These are phyloP conservation scores for Rostrhamus sociabilis DNA, from an alignment of 2,797 vertebrate species.

Conservation along the genomic window DNA sequence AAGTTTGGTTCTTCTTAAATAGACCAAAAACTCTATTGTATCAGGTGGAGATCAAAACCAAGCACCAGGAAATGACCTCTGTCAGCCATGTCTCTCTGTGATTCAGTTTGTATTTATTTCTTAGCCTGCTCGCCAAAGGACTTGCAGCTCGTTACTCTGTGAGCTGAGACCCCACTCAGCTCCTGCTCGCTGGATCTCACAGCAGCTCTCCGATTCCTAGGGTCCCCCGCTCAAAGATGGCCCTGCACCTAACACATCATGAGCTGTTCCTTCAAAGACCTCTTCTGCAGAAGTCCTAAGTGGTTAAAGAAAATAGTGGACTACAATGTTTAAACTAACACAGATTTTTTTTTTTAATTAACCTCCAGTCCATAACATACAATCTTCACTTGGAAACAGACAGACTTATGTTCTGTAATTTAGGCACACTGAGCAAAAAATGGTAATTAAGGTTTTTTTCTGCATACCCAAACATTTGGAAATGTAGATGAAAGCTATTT, in stretches of 20 bases:
- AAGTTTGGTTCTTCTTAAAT: not conserved
- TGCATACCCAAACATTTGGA: not conserved
- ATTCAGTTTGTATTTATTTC: not conserved
- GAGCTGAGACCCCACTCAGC: not conserved
- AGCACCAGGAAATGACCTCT: not conserved
- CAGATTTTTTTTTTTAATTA: not conserved
- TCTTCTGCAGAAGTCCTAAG: not conserved
- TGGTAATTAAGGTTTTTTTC: not conserved
- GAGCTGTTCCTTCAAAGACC: not conserved
- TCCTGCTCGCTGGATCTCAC: not conserved
- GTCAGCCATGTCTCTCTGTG: not conserved
- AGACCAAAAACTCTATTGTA: not conserved
- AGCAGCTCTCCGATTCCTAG: not conserved
- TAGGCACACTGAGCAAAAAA: not conserved
- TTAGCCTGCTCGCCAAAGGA: not conserved
- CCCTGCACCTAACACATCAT: not conserved
- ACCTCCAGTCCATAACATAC: not conserved
- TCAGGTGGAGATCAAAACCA: not conserved
- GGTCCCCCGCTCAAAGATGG: not conserved
- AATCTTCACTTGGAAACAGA: not conserved
- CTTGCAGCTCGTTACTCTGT: not conserved
- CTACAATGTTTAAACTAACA: not conserved
- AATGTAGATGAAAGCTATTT: not conserved
- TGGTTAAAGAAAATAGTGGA: not conserved
- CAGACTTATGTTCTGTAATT: not conserved